These are phyloP conservation scores for Apamea anceps DNA, from an alignment of 2,888 invertebrate species.

Conservation along the genomic window DNA sequence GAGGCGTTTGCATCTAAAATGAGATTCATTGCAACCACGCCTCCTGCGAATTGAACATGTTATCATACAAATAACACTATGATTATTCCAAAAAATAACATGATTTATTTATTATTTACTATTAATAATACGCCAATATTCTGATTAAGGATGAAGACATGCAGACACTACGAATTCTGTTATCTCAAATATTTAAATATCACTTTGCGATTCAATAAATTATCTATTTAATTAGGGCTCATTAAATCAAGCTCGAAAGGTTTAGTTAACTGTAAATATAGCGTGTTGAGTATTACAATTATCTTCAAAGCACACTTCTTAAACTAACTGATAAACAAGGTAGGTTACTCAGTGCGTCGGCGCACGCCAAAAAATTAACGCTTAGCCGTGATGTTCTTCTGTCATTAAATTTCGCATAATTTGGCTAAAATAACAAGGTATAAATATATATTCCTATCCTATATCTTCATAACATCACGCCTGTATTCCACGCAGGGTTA, in stretches of 20 bases:
- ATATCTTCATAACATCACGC: not conserved
- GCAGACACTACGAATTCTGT: slow-evolving; percentile 7
- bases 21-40: slow-evolving; percentile 61
- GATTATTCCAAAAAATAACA: slow-evolving; percentile 32
- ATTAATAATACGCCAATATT: slow-evolving; percentile 31
- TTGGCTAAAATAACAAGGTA: not conserved
- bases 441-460: not conserved
- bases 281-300: not conserved
- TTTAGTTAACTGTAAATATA: not conserved
- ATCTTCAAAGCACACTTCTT: not conserved
- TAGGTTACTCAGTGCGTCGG: slow-evolving; percentile 7
- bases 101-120: slow-evolving; percentile 34
- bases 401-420: not conserved
- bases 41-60: slow-evolving; percentile 39
- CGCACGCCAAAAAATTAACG: not conserved
- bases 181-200: slow-evolving; percentile 34
- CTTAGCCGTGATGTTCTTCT: not conserved
- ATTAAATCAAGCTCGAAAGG: not conserved
- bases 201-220: slow-evolving; percentile 15
- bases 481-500: not conserved
- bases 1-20: slow-evolving; percentile 56
- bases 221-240: slow-evolving; percentile 13
- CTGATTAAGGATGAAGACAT: slow-evolving; percentile 26
- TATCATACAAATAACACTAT: slow-evolving; percentile 30
- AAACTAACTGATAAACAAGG: not conserved